Percentiles rank a stretch among this genome's conserved stretches.
Conservation (phyloP, 2,797 vertebrate species). For the Muscicapa comitata region DNA sequence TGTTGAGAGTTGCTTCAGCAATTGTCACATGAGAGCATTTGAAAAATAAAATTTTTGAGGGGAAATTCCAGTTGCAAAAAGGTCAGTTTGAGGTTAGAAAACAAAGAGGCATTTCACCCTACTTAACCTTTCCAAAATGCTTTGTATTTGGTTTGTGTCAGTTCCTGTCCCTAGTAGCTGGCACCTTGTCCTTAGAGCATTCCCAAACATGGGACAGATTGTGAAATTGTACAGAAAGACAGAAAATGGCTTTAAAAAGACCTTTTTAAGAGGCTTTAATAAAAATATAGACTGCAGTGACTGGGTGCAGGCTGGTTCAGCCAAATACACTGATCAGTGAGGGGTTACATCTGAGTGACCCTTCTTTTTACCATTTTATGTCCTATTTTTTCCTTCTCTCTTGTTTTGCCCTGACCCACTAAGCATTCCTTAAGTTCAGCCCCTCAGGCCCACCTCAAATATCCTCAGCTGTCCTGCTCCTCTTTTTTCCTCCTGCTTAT, state of each 20-base stretch:
- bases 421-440: neutral
- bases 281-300: neutral
- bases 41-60: neutral
- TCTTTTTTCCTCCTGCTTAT: neutral
- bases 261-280: neutral
- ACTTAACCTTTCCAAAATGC: neutral
- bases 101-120: neutral
- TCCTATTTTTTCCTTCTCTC: neutral
- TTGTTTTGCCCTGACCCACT: neutral
- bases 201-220: neutral
- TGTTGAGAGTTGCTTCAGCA: neutral
- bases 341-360: neutral
- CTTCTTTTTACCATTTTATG: neutral
- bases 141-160: neutral
- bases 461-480: neutral
- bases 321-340: neutral
- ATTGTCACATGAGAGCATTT: neutral
- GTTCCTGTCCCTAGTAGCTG: neutral
- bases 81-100: neutral
- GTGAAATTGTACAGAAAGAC: neutral
- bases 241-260: neutral
- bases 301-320: neutral
- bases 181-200: neutral
- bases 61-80: neutral
- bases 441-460: neutral